Percentiles rank a stretch among this genome's conserved stretches.
Evolutionary conservation across 1,140 invertebrate species (phyloP).

Genomic region (Megalopta genalis): DNA sequence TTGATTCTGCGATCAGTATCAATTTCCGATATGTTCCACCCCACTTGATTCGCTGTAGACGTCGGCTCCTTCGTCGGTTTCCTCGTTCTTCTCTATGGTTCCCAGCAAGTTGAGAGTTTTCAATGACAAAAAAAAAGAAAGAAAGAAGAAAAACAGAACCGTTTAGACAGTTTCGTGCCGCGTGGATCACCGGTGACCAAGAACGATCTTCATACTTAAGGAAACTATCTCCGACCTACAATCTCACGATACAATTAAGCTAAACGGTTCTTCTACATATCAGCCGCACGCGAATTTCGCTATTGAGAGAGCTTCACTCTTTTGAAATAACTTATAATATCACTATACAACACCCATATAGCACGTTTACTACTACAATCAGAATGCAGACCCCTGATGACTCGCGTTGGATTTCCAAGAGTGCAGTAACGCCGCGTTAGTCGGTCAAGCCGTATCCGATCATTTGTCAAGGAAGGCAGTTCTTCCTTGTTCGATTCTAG

Average conservation of each 20-base stretch:
- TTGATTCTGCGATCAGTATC: not conserved
- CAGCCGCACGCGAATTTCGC: no score
- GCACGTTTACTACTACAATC: not conserved
- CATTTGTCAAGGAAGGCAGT: no score
- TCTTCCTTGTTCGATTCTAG: no score
- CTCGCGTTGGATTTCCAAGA: no score
- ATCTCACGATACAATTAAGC: not conserved
- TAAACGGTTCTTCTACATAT: not conserved
- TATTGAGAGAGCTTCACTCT: not conserved
- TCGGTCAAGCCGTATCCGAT: no score
- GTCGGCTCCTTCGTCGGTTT: not conserved
- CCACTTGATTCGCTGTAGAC: not conserved
- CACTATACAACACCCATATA: not conserved
- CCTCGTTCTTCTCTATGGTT: not conserved
- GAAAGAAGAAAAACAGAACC: no score
- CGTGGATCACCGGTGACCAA: slow-evolving; percentile 1
- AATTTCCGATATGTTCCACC: not conserved
- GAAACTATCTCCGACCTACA: no score
- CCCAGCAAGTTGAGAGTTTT: not conserved
- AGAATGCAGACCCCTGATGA: no score
- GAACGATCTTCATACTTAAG: not conserved
- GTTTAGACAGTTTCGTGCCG: not conserved
- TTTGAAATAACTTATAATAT: not conserved
- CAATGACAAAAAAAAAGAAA: not conserved
- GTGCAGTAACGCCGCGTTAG: no score